These are phyloP conservation scores for Neomorphus geoffroyi DNA, from an alignment of 2,797 vertebrate genomes.

Conservation along the genomic window DNA sequence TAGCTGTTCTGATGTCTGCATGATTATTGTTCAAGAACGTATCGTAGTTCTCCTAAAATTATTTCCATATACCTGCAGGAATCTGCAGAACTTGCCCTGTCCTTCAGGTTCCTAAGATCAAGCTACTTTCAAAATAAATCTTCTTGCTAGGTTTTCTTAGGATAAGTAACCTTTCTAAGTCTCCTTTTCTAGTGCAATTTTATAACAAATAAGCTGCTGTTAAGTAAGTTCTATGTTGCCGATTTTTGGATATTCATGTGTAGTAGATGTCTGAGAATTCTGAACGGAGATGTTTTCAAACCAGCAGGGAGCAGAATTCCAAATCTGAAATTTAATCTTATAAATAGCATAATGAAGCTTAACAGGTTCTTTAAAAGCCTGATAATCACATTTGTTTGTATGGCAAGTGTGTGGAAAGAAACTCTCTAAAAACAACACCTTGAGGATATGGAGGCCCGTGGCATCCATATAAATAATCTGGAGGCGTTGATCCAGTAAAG, in stretches of 20 bases:
- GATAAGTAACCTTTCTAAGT: neutral
- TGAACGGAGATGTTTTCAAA: neutral
- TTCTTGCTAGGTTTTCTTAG: conserved; percentile 1
- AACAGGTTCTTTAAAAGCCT: neutral
- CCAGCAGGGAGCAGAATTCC: neutral
- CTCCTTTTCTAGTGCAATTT: neutral
- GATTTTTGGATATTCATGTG: accelerated
- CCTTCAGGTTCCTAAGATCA: neutral
- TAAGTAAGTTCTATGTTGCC: neutral
- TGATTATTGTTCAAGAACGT: neutral
- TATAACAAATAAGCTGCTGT: neutral
- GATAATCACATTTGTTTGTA: neutral
- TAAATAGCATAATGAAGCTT: neutral
- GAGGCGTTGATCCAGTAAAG: neutral
- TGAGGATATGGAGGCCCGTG: neutral
- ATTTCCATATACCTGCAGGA: neutral
- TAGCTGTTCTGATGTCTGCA: neutral
- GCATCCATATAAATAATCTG: neutral
- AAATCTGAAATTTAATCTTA: neutral
- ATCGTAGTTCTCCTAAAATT: neutral
- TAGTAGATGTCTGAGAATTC: neutral
- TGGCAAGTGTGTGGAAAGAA: neutral
- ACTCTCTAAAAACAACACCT: neutral
- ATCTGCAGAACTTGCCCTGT: neutral
- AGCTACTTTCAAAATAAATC: neutral